A percentile compares a stretch with the other conserved stretches of the same genome.
phyloP scores from a whole-genome alignment of 2,797 vertebrate species.

The Notolepis coatsorum region DNA sequence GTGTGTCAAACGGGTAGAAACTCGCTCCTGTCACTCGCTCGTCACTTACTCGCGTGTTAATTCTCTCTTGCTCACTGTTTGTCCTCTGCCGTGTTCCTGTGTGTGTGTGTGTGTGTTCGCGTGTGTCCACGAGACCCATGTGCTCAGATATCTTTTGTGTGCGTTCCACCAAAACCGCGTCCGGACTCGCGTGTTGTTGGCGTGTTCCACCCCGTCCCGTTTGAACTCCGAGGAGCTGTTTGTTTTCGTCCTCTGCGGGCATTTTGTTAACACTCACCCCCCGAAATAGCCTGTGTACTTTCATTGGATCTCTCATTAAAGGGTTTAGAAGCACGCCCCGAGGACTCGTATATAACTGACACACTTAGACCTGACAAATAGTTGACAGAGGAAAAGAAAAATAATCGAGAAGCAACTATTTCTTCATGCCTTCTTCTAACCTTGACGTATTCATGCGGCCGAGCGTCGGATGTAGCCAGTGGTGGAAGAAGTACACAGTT shows the following conservation, averaged over 20 bases:
- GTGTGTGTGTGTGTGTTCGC: constrained; percentile 15
- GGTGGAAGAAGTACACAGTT: too few relatives aligned
- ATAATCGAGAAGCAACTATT: too few relatives aligned
- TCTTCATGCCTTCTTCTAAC: not conserved
- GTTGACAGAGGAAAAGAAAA: constrained; percentile 11
- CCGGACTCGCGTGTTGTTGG: constrained; percentile 43
- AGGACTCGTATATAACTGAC: constrained; percentile 16
- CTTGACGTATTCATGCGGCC: too few relatives aligned
- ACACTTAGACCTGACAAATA: constrained; percentile 11
- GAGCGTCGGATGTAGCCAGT: too few relatives aligned
- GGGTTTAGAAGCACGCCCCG: constrained; percentile 36
- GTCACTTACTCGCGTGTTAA: constrained; percentile 42
- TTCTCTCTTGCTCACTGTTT: not conserved
- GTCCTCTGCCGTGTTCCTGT: not conserved
- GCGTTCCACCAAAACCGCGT: constrained; percentile 27
- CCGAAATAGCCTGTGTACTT: constrained; percentile 39
- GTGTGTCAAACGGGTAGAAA: constrained; percentile 44
- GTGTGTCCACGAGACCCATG: constrained; percentile 4
- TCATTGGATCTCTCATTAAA: constrained; percentile 46
- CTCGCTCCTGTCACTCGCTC: constrained; percentile 51
- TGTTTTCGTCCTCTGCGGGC: constrained; percentile 41
- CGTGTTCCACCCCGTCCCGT: constrained; percentile 12
- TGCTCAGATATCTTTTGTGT: constrained; percentile 38
- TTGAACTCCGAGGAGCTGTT: constrained; percentile 32
- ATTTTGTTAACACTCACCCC: constrained; percentile 38